Evolutionary conservation across 37 sponge, comb jelly and placozoan genomes (phyloP), one percentile per base, ranked within the genome.

Genomic region (Lycopodina hypogea): DNA sequence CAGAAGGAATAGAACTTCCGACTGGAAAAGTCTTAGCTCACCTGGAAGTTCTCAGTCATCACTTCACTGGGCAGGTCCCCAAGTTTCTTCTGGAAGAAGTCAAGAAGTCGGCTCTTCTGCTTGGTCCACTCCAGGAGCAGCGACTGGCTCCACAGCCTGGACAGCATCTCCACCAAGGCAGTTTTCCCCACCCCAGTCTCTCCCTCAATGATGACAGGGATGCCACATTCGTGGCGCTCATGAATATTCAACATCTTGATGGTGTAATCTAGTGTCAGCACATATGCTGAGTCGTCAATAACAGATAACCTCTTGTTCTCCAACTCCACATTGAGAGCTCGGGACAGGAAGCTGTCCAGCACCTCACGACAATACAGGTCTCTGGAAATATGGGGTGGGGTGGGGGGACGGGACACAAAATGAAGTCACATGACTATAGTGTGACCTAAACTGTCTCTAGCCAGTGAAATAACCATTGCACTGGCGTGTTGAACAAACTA

Each of bases 121-220:
- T 56, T 82, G 38, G 66, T 69, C 91, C 91, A 90, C 51, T 78
- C 76, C n/a, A 77, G 29, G 21, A 87, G 69, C 28, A 91, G 59
- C 11, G 90, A 82, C 38, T 79, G 71, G 51, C 86, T 92, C 96
- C 92, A 95, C 24, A 95, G 78, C 29, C 75, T 80, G n/a, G 89
- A 84, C 77, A 95, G 62, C 90, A 95, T 92, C 65, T 95, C 87
- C 15, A 95, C 67, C 51, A 95, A 83, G 41, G 87, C 87, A 19
- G 96, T 96, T 80, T 96, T 96, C 24, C 96, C 96, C 48, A 96
- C 96, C 19, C 96, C 96, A 72, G 96, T 96, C 77, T 96, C 96
- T 55, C 96, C 96, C 63, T 92, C 93, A 37, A 96, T 92, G 71
- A 96, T 88, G 32, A 96, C 96, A 17, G 96, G 96, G 15, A 92